A percentile compares a stretch with the other conserved stretches of the same genome.
These are phyloP conservation scores for Colistium nudipinnis DNA, from an alignment of 2,113 vertebrate genomes.

Conservation along the genomic window DNA sequence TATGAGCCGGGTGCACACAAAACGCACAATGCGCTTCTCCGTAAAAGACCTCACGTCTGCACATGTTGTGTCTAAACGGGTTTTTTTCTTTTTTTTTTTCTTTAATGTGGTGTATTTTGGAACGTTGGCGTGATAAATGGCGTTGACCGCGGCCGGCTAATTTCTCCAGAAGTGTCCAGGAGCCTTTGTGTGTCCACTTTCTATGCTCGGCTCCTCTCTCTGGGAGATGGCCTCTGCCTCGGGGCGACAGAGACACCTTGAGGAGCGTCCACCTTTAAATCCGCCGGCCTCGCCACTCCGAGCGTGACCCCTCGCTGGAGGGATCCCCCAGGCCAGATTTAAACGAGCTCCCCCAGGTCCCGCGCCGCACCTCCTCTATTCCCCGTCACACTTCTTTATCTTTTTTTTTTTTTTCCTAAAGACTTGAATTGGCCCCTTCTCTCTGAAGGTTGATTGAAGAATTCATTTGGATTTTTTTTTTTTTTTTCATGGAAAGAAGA, in stretches of 20 bases:
- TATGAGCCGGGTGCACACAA: conserved; percentile 41
- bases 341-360: conserved; percentile 87
- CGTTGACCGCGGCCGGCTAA: conserved; percentile 73
- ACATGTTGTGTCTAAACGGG: conserved; percentile 4
- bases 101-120: conserved; percentile 65
- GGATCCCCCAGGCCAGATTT: conserved; percentile 86
- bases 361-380: conserved; percentile 55
- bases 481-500: conserved; percentile 35
- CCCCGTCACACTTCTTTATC: conserved; percentile 61
- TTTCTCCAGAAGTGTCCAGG: conserved; percentile 82
- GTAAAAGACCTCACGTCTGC: conserved; percentile 19
- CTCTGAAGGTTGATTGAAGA: conserved; percentile 57
- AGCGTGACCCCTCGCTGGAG: conserved; percentile 84
- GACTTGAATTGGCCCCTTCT: conserved; percentile 47
- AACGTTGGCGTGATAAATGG: no score
- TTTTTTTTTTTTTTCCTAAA: no score
- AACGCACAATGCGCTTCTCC: conserved; percentile 41
- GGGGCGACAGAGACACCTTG: conserved; percentile 84
- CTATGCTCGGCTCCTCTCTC: conserved; percentile 82
- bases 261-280: conserved; percentile 85
- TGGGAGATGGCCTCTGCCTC: conserved; percentile 84
- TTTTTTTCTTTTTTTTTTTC: no score
- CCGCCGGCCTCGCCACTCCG: conserved; percentile 78
- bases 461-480: conserved; percentile 56
- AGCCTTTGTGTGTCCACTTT: conserved; percentile 82